These are phyloP conservation scores for Neodiprion lecontei DNA, from an alignment of 1,140 invertebrate genomes.

Conservation along the genomic window DNA sequence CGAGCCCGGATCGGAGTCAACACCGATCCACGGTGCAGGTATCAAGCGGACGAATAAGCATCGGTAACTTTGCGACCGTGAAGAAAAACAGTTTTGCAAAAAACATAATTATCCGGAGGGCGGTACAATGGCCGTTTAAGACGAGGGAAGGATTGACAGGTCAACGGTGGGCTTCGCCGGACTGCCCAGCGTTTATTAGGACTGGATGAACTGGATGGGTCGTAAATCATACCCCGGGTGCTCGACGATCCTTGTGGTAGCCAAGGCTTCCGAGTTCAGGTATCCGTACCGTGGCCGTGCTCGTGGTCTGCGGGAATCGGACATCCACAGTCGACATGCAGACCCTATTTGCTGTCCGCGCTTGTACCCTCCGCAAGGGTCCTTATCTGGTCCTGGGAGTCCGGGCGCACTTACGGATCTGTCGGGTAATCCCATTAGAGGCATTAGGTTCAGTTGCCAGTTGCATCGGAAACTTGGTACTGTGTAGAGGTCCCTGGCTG, in stretches of 20 bases:
- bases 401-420: conserved; percentile 32
- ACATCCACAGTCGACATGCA: too few species aligned
- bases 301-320: too few species aligned
- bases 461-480: conserved; percentile 29
- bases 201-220: conserved; percentile 35
- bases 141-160: conserved; percentile 27
- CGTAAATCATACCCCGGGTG: conserved; percentile 11
- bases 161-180: conserved; percentile 28
- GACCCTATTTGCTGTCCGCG: too few species aligned
- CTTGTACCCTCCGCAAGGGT: conserved; percentile 19
- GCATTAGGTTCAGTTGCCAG: conserved; percentile 31
- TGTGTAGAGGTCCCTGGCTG: conserved; percentile 14
- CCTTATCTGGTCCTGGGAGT: conserved; percentile 9
- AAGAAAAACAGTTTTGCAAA: conserved; percentile 3
- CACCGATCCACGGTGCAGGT: too few species aligned
- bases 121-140: neutral
- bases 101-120: neutral
- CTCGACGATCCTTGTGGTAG: neutral
- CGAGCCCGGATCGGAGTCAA: too few species aligned
- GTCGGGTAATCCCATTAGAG: conserved; percentile 47
- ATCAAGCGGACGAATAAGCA: too few species aligned
- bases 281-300: neutral
- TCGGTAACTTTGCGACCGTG: too few species aligned
- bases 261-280: neutral
- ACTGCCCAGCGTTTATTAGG: neutral